These are phyloP conservation scores for Corydoras sp. DNA, from an alignment of 2,113 vertebrate genomes.

Conservation along the genomic window DNA sequence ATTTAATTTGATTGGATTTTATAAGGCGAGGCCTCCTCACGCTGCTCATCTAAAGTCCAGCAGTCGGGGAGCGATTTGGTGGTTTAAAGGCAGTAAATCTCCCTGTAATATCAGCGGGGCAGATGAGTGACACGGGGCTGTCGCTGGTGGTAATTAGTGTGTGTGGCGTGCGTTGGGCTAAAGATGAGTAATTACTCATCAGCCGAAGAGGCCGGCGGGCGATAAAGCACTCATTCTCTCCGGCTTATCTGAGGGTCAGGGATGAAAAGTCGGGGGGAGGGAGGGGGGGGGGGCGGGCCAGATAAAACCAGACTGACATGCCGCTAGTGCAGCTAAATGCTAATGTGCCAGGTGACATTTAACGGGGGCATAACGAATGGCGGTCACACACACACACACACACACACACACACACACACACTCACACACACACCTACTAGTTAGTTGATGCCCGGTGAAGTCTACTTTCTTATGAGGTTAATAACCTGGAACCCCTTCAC, in stretches of 20 bases:
- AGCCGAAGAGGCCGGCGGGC: slow-evolving; percentile 57
- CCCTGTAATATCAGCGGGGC: slow-evolving; percentile 22
- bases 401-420: not conserved
- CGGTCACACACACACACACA: not conserved
- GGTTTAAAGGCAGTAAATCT: slow-evolving; percentile 32
- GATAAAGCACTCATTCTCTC: slow-evolving; percentile 62
- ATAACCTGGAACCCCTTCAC: not conserved
- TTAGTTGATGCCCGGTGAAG: slow-evolving; percentile 5
- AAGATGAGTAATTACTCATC: slow-evolving; percentile 67
- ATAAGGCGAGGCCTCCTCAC: not conserved
- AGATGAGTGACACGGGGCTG: slow-evolving; percentile 30
- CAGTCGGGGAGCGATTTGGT: slow-evolving; percentile 12
- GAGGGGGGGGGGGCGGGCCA: slow-evolving; percentile 46
- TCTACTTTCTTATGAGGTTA: slow-evolving; percentile 16
- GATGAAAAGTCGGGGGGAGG: slow-evolving; percentile 35
- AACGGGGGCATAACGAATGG: slow-evolving; percentile 27
- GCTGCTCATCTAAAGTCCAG: not conserved
- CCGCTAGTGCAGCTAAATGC: slow-evolving; percentile 64
- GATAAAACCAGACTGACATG: slow-evolving; percentile 71
- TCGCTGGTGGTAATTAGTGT: slow-evolving; percentile 61
- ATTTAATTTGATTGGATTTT: not conserved
- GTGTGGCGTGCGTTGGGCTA: slow-evolving; percentile 55
- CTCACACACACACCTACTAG: slow-evolving; percentile 7
- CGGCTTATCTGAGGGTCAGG: slow-evolving; percentile 58
- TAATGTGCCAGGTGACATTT: slow-evolving; percentile 73